Base-by-base conservation (phyloP, 2,888 invertebrate genomes). In the Malthinus seriepunctatus region DNA sequence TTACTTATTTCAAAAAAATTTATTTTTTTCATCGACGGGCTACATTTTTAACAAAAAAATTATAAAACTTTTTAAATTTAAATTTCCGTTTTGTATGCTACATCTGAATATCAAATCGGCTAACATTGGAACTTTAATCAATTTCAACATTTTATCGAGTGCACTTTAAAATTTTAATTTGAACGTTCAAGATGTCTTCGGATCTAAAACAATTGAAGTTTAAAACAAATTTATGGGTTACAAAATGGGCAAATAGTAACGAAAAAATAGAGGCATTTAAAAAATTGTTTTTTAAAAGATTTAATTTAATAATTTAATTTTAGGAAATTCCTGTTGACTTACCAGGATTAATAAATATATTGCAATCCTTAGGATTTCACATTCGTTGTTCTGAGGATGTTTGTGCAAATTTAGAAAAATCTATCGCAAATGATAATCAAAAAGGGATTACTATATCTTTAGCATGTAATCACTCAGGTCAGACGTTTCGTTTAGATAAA, bases 311-410 rank as follows among this genome's bases (percentile, higher is more conserved):
- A 34, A 12, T 44, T 31, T 50, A 34, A 46, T 65, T 63, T 47
- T 47, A 67, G 66, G 51, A 55, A 12, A 23, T 37, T n/a, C 32
- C 56, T 9, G 46, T 64, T 8, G 67, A 67, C 42, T 58, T 68
- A 38, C 53, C 60, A 14, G 63, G 67, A 37, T 33, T 66, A 1
- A 66, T 64, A 23, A 60, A 56, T 38, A 32, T 68, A 7, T 51
- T 68, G 9, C 63, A 64, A 62, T 46, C 59, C 3, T 42, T 68
- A 12, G 67, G 68, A 7, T 68, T 62, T 51, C 57, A 52, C n/a
- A 56, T 68, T 35, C 55, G 55, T 11, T 32, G 46, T 10, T 14
- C 51, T 10, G 55, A 56, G 34, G n/a, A 11, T 10, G 11, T 45
- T 34, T 5, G 23, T 5, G 5, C 23, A 23, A 35, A 31, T 10